Evolutionary conservation across 2,113 vertebrate species (phyloP), one percentile per base, ranked within the genome.

Genomic region (Penelope pileata): DNA sequence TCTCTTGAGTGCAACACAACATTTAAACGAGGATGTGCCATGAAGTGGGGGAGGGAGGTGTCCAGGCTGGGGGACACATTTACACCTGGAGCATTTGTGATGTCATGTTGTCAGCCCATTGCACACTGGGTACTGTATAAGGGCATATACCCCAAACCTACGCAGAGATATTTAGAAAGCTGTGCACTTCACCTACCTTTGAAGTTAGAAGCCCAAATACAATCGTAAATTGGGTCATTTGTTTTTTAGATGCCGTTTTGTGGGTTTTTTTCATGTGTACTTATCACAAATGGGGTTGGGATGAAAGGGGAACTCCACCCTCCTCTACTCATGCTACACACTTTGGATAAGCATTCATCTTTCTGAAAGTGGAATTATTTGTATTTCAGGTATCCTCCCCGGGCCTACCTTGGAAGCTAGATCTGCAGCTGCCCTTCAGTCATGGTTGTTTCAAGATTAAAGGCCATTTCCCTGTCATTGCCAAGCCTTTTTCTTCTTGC

Each of bases 371-470:
- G 30, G 69, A 92, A 95, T 87, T 91, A 29, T 95, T 97, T 98
- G 60, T 91, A 7, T 97, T 97, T 60, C 98, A 99, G 99, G 98
- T 98, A 97, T 93, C 90, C 94, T 98, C 92, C 90, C 93, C 96
- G 97, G 97, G 97, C 97, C 96, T 97, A 87, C 96, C 97, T 98
- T 96, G 96, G 98, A 98, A 98, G 98, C 98, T 98, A 97, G 98
- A 98, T 97, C 98, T 96, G 96, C 97, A 96, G 97, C 97, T 24
- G 91, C 70, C 94, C 94, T 97, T 94, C 98, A 98, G 98, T 96
- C 98, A 99, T 99, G 99, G 98, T 98, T 97, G 95, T 97, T 83
- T 98, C 95, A 90, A 98, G 97, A 96, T 97, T 95, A 97, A 98
- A 98, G 98, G 96, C 98, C 94, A 84, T 96, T 96, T 98, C 92